A percentile compares a stretch with the other conserved stretches of the same genome.
Conservation (phyloP, 1,140 invertebrate genomes). For the Saccostrea cuccullata region DNA sequence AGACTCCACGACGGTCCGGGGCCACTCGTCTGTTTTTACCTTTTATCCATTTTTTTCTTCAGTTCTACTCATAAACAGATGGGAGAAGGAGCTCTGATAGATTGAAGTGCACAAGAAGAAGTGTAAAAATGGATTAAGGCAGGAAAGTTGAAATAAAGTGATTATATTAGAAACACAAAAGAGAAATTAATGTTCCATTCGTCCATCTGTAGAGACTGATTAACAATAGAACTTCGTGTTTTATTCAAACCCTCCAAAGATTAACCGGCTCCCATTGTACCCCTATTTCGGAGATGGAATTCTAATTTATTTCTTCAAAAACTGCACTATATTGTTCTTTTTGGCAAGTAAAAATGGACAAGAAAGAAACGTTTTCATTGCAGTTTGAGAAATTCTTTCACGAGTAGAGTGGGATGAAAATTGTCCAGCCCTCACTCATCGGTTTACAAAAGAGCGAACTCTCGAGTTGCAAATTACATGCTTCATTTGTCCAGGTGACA, state of each 20-base stretch:
- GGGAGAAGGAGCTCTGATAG: not conserved
- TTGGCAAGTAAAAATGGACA: conserved; percentile 28
- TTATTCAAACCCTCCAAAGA: conserved; percentile 14
- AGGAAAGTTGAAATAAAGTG: not conserved
- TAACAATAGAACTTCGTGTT: conserved; percentile 25
- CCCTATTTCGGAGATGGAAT: not conserved
- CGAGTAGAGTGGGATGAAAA: conserved; percentile 23
- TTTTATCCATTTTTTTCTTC: conserved; percentile 6
- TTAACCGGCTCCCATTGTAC: conserved; percentile 11
- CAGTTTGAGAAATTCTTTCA: conserved; percentile 26
- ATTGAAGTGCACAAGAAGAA: conserved; percentile 29
- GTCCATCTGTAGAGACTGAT: conserved; percentile 2
- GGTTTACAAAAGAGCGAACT: conserved; percentile 1
- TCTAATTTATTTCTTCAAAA: conserved; percentile 33
- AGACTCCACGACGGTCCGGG: not conserved
- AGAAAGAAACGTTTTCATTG: conserved; percentile 22
- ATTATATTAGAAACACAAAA: conserved; percentile 30
- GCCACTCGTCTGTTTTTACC: conserved; percentile 7
- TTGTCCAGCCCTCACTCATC: not conserved
- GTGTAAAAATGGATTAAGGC: conserved; percentile 24
- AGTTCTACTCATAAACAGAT: conserved; percentile 11
- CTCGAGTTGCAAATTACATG: conserved; percentile 33
- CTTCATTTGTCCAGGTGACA: conserved; percentile 23
- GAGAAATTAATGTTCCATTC: conserved; percentile 21
- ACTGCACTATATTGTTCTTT: conserved; percentile 34